phyloP scores from a whole-genome alignment of 1,140 invertebrate species.

The Calephelis virginiensis region DNA sequence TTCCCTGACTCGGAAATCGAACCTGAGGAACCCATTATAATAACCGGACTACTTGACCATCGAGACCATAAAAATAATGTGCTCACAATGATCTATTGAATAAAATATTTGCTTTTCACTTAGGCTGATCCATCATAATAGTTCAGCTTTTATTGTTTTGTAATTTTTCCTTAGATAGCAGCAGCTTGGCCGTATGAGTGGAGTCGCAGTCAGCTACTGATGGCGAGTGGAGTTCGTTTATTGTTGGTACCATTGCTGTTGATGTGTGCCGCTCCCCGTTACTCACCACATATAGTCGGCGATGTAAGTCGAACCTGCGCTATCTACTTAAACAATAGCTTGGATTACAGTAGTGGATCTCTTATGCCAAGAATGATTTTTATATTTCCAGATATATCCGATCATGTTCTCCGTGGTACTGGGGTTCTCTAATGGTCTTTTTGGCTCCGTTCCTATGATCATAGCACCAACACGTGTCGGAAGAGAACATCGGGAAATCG shows the following conservation, averaged over 20 bases:
- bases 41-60: too few species aligned
- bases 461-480: constrained; percentile 89
- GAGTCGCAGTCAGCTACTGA: constrained; percentile 86
- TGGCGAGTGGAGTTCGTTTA: constrained; percentile 83
- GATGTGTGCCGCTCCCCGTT: constrained; percentile 87
- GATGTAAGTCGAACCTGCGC: constrained; percentile 70
- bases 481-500: constrained; percentile 71
- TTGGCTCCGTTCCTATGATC: constrained; percentile 95
- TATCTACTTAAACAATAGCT: too few species aligned
- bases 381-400: constrained; percentile 70
- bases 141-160: too few species aligned
- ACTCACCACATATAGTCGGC: constrained; percentile 84
- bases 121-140: too few species aligned
- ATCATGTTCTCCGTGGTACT: constrained; percentile 86
- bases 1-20: too few species aligned
- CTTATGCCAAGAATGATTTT: neutral
- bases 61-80: too few species aligned
- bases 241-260: constrained; percentile 89
- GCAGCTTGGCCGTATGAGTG: constrained; percentile 89
- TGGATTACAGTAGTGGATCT: too few species aligned
- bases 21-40: too few species aligned
- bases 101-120: too few species aligned
- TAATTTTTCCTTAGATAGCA: constrained; percentile 80
- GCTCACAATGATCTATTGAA: too few species aligned
- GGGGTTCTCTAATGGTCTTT: constrained; percentile 91